These are phyloP conservation scores for Stegostoma tigrinum DNA, from an alignment of 2,113 vertebrate genomes.

Conservation along the genomic window DNA sequence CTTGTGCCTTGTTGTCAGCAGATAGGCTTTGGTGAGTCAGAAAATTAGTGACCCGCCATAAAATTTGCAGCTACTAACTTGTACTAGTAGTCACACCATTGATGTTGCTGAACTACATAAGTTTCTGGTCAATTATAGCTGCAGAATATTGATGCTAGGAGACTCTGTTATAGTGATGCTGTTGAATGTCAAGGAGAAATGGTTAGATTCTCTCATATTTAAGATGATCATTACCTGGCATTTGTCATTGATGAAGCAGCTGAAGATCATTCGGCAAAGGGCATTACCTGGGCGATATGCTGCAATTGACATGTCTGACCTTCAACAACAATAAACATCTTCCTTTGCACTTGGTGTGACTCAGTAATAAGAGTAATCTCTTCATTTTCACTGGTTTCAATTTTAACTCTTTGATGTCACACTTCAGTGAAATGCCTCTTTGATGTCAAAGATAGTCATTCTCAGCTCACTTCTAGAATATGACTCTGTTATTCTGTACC, in stretches of 20 bases:
- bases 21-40: background rate
- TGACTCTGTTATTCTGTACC: background rate
- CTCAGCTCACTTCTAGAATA: background rate
- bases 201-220: background rate
- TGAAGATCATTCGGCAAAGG: background rate
- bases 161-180: background rate
- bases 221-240: background rate
- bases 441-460: background rate
- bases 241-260: background rate
- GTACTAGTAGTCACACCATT: background rate
- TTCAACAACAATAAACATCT: background rate
- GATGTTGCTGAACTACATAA: background rate
- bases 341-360: background rate
- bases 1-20: background rate
- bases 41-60: background rate
- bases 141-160: background rate
- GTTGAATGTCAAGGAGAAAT: background rate
- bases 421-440: background rate
- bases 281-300: no score
- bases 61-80: background rate
- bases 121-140: background rate
- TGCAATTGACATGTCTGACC: background rate
- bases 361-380: background rate
- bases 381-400: background rate
- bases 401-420: background rate